Percentiles rank a stretch among this genome's conserved stretches.
phyloP scores from a whole-genome alignment of 2,113 vertebrate species.

The Oreotrochilus melanogaster region DNA sequence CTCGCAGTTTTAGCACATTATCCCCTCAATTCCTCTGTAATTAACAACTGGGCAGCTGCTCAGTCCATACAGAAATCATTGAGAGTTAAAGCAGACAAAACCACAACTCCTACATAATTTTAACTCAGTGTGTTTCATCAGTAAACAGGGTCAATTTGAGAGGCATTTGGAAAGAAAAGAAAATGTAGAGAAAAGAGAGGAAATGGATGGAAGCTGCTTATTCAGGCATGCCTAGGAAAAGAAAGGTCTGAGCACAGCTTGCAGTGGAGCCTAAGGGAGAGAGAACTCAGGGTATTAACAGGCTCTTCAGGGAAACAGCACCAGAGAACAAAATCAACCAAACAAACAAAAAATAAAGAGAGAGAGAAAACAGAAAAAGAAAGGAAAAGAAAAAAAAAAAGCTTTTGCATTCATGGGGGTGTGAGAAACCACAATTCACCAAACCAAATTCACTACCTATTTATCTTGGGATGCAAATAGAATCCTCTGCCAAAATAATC shows the following conservation, averaged over 20 bases:
- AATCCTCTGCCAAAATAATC: background rate
- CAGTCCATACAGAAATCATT: background rate
- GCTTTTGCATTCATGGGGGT: background rate
- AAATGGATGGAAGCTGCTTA: background rate
- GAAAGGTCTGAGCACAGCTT: background rate
- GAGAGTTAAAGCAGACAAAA: rapidly evolving
- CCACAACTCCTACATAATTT: background rate
- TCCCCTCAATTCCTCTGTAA: background rate
- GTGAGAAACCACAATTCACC: background rate
- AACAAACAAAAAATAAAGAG: background rate
- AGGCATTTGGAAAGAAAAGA: background rate
- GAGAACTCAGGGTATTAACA: background rate
- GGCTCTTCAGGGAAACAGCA: background rate
- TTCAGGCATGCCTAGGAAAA: background rate
- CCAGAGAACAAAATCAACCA: no score
- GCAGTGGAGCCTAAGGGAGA: background rate
- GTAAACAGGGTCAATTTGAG: background rate
- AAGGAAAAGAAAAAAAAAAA: no score
- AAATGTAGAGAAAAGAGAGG: background rate
- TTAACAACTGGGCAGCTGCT: background rate
- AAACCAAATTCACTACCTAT: background rate
- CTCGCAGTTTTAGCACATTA: background rate
- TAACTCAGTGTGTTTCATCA: background rate
- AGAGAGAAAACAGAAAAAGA: no score
- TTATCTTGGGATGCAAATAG: background rate